A percentile compares a stretch with the other conserved stretches of the same genome.
Evolutionary conservation across 2,797 vertebrate genomes (phyloP).

Genomic region (Argyrosomus regius): DNA sequence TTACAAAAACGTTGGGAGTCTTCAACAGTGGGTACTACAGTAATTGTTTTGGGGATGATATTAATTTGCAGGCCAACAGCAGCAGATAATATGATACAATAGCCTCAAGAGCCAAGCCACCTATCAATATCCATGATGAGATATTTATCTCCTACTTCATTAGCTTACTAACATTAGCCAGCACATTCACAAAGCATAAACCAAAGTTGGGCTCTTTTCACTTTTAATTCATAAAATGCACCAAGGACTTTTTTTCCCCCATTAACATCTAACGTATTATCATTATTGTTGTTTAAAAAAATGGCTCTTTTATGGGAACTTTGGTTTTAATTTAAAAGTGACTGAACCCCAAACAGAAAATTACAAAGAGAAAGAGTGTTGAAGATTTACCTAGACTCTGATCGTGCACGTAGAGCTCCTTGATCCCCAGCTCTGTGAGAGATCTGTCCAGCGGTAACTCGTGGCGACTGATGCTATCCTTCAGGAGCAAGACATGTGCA

Average conservation of each 20-base stretch:
- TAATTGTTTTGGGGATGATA: not conserved
- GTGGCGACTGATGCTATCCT: slow-evolving; percentile 88
- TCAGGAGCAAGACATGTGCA: slow-evolving; percentile 89
- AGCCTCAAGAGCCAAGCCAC: not conserved
- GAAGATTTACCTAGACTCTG: slow-evolving; percentile 89
- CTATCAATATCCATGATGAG: not conserved
- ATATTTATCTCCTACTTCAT: slow-evolving; percentile 3
- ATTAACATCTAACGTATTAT: not conserved
- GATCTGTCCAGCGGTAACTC: slow-evolving; percentile 92
- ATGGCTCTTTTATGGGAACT: not conserved
- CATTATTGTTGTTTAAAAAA: not conserved
- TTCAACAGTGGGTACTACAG: not conserved
- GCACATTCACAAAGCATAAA: not conserved
- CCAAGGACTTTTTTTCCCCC: not conserved
- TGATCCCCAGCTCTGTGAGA: slow-evolving; percentile 91
- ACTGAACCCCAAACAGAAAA: slow-evolving; percentile 1
- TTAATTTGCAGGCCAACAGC: slow-evolving; percentile 1
- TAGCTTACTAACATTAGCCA: not conserved
- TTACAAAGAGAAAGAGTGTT: not conserved
- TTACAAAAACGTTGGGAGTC: not conserved
- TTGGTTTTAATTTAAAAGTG: slow-evolving; percentile 1
- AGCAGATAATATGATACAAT: slow-evolving; percentile 1
- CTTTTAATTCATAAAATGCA: not conserved
- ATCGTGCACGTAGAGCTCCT: slow-evolving; percentile 94
- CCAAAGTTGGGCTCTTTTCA: not conserved